Evolutionary conservation across 2,888 invertebrate species (phyloP), one percentile per base, ranked within the genome.

Genomic region (Mythimna loreyi): DNA sequence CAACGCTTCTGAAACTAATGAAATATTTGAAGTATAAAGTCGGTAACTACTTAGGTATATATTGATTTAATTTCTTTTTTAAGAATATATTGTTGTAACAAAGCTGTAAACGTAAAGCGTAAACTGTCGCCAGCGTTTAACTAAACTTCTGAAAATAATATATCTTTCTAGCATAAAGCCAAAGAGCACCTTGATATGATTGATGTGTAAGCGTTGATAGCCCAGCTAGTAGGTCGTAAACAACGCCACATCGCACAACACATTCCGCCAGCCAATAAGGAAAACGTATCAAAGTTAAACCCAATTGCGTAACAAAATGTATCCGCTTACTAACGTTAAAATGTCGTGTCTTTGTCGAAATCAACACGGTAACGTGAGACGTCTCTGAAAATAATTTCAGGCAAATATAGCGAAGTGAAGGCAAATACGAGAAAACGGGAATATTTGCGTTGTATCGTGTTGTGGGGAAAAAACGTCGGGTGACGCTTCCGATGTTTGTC

Each of bases 361-460:
- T 78, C 66, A 80, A 90, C 84, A 84, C 72, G 68, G 89, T 80
- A 85, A 89, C 80, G 53, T 45, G 80, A 89, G 57, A 76, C 83
- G 67, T 86, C 81, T 83, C 69, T 63, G 85, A 87, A 90, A 91
- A 91, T 91, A 87, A 88, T 91, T 89, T 88, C 85, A 86, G 80
- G 79, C 89, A 92, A 92, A 92, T 90, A 92, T 68, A 72, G 85
- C 89, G 88, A 89, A 94, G 94, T 93, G 90, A 92, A 91, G 85
- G 91, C 87, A 93, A 94, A 95, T 90, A 94, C 65, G 72, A 83
- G 85, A 91, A 92, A 93, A 90, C 84, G 67, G 71, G 67, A 30
- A 61, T 93, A 90, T 94, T 92, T 92, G 89, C 82, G 79, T 87
- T 86, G 90, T 87, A 82, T 90, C 86, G 75, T 81, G 79, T 89